phyloP scores from a whole-genome alignment of 2,113 vertebrate species.

The Macheiramphus alcinus region DNA sequence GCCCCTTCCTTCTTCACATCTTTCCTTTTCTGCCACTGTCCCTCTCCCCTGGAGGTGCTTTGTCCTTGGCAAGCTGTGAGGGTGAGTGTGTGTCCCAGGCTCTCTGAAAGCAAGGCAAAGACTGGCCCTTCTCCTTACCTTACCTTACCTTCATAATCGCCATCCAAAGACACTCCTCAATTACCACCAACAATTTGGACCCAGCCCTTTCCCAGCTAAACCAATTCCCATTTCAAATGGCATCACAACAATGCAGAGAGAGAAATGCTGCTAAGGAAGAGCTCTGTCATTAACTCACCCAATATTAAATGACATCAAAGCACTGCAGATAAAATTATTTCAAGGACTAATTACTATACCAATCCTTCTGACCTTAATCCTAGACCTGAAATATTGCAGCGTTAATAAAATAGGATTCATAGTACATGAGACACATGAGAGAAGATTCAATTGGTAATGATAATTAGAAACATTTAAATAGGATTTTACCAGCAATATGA shows the following conservation, averaged over 20 bases:
- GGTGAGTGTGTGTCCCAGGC: accelerated
- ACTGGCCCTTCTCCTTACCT: neutral
- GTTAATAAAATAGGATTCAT: slow-evolving; percentile 9
- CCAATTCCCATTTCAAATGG: neutral
- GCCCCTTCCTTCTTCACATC: neutral
- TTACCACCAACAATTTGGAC: neutral
- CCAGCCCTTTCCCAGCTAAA: neutral
- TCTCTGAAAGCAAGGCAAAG: neutral
- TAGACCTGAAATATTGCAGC: neutral
- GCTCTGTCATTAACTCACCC: neutral
- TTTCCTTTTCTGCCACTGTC: neutral
- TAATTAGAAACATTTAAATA: slow-evolving; percentile 46
- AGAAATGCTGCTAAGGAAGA: neutral
- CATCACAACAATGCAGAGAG: neutral
- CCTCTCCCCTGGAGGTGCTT: neutral
- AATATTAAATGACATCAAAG: slow-evolving; percentile 30
- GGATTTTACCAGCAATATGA: slow-evolving; percentile 6
- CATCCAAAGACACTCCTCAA: neutral
- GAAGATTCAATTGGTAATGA: slow-evolving; percentile 40
- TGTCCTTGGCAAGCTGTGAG: neutral
- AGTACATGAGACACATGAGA: neutral
- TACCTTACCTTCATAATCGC: neutral
- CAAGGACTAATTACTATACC: slow-evolving; percentile 28
- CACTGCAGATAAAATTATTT: slow-evolving; percentile 24
- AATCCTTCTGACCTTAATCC: slow-evolving; percentile 42